Base-by-base conservation (phyloP, 2,888 invertebrate species). In the Megastigmus dorsalis region DNA sequence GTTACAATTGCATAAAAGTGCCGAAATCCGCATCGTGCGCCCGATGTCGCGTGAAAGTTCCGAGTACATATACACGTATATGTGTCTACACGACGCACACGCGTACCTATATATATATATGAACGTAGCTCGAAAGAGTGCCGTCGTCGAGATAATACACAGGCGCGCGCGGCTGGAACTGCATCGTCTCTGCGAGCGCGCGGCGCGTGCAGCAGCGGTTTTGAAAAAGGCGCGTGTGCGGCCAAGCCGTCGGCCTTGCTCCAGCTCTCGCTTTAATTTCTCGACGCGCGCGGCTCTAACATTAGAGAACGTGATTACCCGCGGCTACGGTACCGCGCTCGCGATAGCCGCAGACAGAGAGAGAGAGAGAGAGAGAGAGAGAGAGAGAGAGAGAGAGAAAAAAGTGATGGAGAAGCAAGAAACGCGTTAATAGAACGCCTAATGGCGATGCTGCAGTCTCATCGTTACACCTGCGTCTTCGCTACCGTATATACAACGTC, bases 1-100 rank as follows among this genome's bases (percentile, higher is more conserved):
- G 57, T 10, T 45, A 20, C 23, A 48, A 63, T 63, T 63, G 50
- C 63, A 50, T 63, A 63, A 63, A 63, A n/a, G n/a, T n/a, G n/a
- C n/a, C n/a, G n/a, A n/a, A n/a, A n/a, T 9, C 33, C 20, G n/a
- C 13, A 38, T 1, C 13, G 1, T 6, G 28, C 28, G 26, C 26
- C 10, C 13, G 30, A 33, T 36, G 15, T n/a, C 50, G 18, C 36
- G 63, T 50, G 63, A 63, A 63, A 63, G 63, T 54, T 38, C 45
- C 13, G 20, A 13, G 36, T n/a, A n/a, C n/a, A n/a, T n/a, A n/a
- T n/a, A n/a, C n/a, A n/a, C n/a, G n/a, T n/a, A n/a, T n/a, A n/a
- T n/a, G n/a, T n/a, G n/a, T n/a, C n/a, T n/a, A n/a, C n/a, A n/a
- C n/a, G n/a, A n/a, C n/a, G n/a, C n/a, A n/a, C n/a, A n/a, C n/a